Evolutionary conservation across 2,113 vertebrate genomes (phyloP).

Genomic region (Corvus moneduloides): DNA sequence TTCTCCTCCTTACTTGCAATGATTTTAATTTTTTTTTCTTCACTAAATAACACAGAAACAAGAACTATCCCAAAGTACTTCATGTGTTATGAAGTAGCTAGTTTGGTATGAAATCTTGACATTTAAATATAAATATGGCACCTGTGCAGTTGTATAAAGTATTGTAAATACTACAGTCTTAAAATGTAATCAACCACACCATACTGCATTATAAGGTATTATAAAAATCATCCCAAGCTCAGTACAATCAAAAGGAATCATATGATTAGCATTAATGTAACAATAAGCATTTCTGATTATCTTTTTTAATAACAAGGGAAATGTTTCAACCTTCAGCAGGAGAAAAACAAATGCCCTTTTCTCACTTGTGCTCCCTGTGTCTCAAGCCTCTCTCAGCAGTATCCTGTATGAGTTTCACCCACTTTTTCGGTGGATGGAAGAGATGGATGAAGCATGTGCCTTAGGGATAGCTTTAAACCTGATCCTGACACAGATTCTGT

Average conservation of each 20-base stretch:
- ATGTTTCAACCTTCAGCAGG: not conserved
- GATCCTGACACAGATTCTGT: conserved; percentile 47
- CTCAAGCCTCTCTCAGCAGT: not conserved
- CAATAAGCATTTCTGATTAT: not conserved
- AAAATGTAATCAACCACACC: not conserved
- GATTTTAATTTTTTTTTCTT: not conserved
- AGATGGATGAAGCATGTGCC: conserved; percentile 9
- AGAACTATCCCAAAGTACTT: not conserved
- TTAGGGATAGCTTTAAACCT: conserved; percentile 40
- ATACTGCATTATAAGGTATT: not conserved
- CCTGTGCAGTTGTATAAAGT: not conserved
- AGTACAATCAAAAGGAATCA: not conserved
- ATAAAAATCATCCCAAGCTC: not conserved
- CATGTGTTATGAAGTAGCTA: not conserved
- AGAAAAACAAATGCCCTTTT: not conserved
- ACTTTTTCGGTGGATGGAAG: not conserved
- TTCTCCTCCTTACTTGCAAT: not conserved
- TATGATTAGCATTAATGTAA: not conserved
- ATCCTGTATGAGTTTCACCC: not conserved
- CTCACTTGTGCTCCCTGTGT: not conserved
- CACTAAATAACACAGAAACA: not conserved
- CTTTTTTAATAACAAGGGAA: not conserved
- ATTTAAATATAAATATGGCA: not conserved
- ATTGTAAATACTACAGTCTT: not conserved
- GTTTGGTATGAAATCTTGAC: not conserved